Conservation (phyloP, 2,113 vertebrate genomes). For the Dermatemys mawii region DNA sequence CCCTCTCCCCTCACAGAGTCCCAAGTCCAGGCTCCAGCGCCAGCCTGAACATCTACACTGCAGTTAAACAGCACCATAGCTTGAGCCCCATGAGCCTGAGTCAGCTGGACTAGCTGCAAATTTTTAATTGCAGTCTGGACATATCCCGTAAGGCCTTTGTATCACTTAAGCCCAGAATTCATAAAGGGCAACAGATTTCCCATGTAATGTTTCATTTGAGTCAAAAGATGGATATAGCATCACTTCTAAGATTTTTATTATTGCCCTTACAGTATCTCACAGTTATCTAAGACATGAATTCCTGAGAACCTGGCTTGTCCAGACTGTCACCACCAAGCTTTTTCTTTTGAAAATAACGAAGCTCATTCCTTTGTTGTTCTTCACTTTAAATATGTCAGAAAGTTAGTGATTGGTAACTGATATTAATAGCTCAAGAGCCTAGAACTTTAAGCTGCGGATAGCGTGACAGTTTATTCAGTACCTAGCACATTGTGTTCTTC, state of each 20-base stretch:
- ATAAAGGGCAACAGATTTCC: not conserved
- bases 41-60: not conserved
- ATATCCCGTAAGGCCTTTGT: not conserved
- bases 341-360: not conserved
- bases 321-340: not conserved
- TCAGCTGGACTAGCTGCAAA: not conserved
- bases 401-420: not conserved
- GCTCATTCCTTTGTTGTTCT: not conserved
- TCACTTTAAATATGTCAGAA: not conserved
- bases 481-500: not conserved
- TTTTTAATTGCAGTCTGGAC: not conserved
- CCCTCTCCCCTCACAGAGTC: not conserved
- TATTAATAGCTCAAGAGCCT: not conserved
- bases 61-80: not conserved
- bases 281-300: conserved; percentile 4
- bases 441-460: not conserved
- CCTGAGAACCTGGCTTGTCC: not conserved
- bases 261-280: not conserved
- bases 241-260: not conserved
- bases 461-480: not conserved
- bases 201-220: not conserved
- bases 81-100: not conserved
- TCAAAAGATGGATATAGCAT: not conserved
- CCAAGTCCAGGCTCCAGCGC: not conserved
- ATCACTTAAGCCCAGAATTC: not conserved